These are phyloP conservation scores for Platycheirus albimanus DNA, from an alignment of 2,888 invertebrate genomes.

Conservation along the genomic window DNA sequence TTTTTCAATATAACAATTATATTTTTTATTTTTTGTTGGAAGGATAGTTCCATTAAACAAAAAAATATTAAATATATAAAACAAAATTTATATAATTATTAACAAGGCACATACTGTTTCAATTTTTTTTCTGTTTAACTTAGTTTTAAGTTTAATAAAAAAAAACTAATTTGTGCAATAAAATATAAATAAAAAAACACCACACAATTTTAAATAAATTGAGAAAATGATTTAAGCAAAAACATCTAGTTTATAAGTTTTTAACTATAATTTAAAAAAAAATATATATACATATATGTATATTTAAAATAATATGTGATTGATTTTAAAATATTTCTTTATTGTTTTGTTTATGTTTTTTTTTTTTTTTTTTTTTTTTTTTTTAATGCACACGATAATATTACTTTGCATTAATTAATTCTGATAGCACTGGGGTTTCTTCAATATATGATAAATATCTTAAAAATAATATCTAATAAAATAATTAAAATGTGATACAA, in stretches of 20 bases:
- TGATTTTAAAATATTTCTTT: conserved; percentile 73
- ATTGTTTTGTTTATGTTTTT: conserved; percentile 1
- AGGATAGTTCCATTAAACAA: conserved; percentile 19
- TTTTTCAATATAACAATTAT: conserved; percentile 66
- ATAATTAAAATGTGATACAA: conserved; percentile 64
- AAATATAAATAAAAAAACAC: conserved; percentile 33
- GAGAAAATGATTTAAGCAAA: conserved; percentile 76
- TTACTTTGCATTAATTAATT: conserved; percentile 50
- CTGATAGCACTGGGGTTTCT: conserved; percentile 70
- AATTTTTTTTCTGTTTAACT: conserved; percentile 42
- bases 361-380: conserved; percentile 5
- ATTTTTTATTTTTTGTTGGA: conserved; percentile 22
- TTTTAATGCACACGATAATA: conserved; percentile 33
- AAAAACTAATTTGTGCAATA: conserved; percentile 59
- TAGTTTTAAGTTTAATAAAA: conserved; percentile 45
- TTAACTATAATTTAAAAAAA: conserved; percentile 64
- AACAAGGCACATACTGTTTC: conserved; percentile 59
- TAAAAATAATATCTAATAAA: conserved; percentile 48
- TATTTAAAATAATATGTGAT: conserved; percentile 71
- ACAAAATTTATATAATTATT: conserved; percentile 31
- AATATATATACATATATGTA: conserved; percentile 59
- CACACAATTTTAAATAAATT: conserved; percentile 75
- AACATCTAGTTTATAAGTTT: conserved; percentile 63
- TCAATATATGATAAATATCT: conserved; percentile 59
- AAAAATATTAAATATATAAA: background rate